Evolutionary conservation across 2,888 invertebrate species (phyloP), one percentile per base, ranked within the genome.

Genomic region (Acronicta psi): DNA sequence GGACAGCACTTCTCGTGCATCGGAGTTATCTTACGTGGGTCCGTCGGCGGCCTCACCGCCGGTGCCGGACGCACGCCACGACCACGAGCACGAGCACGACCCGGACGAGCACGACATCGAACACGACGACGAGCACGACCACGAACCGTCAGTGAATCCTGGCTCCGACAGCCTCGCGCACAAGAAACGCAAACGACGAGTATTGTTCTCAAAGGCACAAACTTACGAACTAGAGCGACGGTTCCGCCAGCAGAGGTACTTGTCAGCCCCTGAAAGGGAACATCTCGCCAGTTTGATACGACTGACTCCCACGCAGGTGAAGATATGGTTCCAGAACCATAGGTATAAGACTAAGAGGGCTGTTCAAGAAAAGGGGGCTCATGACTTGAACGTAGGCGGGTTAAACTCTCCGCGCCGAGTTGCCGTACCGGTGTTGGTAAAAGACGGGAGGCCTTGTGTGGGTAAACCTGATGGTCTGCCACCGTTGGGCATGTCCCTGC

Each of bases 291-390:
- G 98, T 69, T 95, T 99, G 80, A 99, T 99, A 70, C 95, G 98
- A 56, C 94, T 99, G 59, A 99, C 99, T 2, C 99, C 99, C 0
- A 99, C 99, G 2, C 99, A 99, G 94, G 98, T 98, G 49, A 99
- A 99, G 93, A 99, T 99, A 81, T 99, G 99, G 99, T 99, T 99
- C 94, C 99, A 99, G 89, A 99, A 99, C 90, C 99, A 99, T 88
- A 96, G 99, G 84, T 99, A 99, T 94, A 99, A 99, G 95, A 99
- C 99, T 83, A 99, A 99, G 93, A 95, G 99, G n/a, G 98, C 99
- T 0, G 97, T 98, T 59, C 98, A 98, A 83, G 99, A 99, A 90
- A 98, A 99, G 89, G 97, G 97, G 16, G 90, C 96, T 71, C 96
- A 96, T 73, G 96, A 97, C 62, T 91, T 95, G 76, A 95, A 95